These are phyloP conservation scores for Erebia palarica DNA, from an alignment of 2,888 invertebrate genomes.

Conservation along the genomic window DNA sequence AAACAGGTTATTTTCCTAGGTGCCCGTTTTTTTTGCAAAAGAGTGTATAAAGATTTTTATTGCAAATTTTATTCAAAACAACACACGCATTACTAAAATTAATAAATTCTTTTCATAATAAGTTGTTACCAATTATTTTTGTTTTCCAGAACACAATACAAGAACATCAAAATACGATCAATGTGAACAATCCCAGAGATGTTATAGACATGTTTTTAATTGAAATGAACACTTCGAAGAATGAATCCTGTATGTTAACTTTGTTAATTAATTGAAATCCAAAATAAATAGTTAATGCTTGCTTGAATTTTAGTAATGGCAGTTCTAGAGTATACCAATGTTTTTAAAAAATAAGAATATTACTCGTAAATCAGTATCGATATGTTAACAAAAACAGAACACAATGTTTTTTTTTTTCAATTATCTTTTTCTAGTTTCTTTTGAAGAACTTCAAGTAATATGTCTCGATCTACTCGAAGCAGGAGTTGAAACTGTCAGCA, in stretches of 20 bases:
- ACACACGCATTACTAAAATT: background rate
- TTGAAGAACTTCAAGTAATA: conserved; percentile 72
- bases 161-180: conserved; percentile 74
- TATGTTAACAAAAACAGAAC: no score
- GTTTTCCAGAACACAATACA: conserved; percentile 72
- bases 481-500: conserved; percentile 87
- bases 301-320: background rate
- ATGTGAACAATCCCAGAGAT: conserved; percentile 76
- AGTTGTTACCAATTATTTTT: background rate
- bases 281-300: background rate
- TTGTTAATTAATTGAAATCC: background rate
- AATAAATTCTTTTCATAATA: background rate
- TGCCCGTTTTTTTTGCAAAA: no score
- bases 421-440: conserved; percentile 52
- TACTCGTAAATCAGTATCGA: background rate
- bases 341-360: background rate
- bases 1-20: no score
- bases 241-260: conserved; percentile 58
- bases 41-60: no score
- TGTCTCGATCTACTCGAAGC: conserved; percentile 87
- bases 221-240: conserved; percentile 76
- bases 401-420: no score
- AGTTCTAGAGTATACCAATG: background rate
- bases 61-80: conserved; percentile 10
- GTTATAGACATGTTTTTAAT: conserved; percentile 86